Evolutionary conservation across 2,113 vertebrate species (phyloP).

Genomic region (Myotis lucifugus): DNA sequence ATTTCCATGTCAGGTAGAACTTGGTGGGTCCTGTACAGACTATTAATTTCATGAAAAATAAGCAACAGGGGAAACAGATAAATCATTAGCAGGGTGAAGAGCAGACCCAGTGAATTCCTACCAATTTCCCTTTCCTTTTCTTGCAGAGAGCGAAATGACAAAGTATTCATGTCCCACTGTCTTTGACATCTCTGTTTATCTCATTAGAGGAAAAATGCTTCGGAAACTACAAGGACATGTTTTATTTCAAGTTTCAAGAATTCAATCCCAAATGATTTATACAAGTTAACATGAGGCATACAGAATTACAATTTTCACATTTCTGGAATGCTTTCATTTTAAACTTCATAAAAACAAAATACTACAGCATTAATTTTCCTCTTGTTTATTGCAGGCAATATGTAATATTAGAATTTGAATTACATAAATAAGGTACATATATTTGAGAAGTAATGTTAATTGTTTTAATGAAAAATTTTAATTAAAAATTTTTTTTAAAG

Average conservation of each 20-base stretch:
- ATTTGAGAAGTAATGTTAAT: conserved; percentile 31
- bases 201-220: conserved; percentile 69
- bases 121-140: conserved; percentile 33
- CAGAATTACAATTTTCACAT: conserved; percentile 36
- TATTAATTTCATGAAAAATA: conserved; percentile 71
- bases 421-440: background rate
- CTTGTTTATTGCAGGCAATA: conserved; percentile 1
- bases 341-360: conserved; percentile 55
- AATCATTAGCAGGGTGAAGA: conserved; percentile 54
- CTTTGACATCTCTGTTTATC: conserved; percentile 74
- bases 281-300: conserved; percentile 3
- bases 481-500: background rate
- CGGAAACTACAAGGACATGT: conserved; percentile 54
- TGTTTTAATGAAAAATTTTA: conserved; percentile 28
- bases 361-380: conserved; percentile 22
- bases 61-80: conserved; percentile 61
- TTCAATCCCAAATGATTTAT: conserved; percentile 60
- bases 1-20: conserved; percentile 60
- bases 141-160: conserved; percentile 66
- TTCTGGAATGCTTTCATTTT: conserved; percentile 55
- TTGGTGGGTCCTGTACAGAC: conserved; percentile 44
- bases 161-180: conserved; percentile 60
- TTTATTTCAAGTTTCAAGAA: conserved; percentile 66
- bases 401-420: background rate
- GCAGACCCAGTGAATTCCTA: conserved; percentile 53